Evolutionary conservation across 2,113 vertebrate genomes (phyloP), one percentile per base, ranked within the genome.

Genomic region (Dromiciops gliroides): DNA sequence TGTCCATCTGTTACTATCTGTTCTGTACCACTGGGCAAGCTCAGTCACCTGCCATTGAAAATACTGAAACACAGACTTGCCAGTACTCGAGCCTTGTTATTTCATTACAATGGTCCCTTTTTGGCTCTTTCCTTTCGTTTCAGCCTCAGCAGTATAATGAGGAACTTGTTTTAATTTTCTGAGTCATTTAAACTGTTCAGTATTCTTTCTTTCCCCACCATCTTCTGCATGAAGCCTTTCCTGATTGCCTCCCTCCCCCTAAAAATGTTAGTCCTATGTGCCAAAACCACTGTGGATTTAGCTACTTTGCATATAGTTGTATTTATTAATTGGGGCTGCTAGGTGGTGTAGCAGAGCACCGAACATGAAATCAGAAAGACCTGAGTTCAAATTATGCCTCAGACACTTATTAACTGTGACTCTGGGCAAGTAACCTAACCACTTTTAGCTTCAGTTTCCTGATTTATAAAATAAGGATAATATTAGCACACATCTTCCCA

Each of bases 1-100:
- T 50, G 28, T 50, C 95, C 95, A 89, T 94, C 94, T 97, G 95
- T 93, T 44, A 19, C 37, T 89, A 89, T 93, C 48, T 75, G 48
- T 91, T 90, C 50, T 31, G 10, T 83, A 56, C 93, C 11, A 0
- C 94, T 95, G 97, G 95, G 88, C 51, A 95, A 90, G 25, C 25
- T 50, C 25, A 49, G 16, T 90, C 24, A 95, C 88, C 67, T 95
- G 94, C 88, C 53, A 48, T 90, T 51, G 48, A 91, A 92, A 47
- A 92, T 3, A 50, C 25, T 75, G 95, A 90, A 23, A 90, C 47
- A 48, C 89, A 90, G 89, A 49, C 24, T 11, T 50, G 26, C 89
- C 47, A 90, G 31, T 49, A 49, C 3, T 2, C 0, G 89, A 75
- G 52, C 48, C 8, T 0, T 1, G 0, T 51, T 11, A 0, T 28